phyloP scores from a whole-genome alignment of 2,888 invertebrate genomes.

The Oscheius sp. region DNA sequence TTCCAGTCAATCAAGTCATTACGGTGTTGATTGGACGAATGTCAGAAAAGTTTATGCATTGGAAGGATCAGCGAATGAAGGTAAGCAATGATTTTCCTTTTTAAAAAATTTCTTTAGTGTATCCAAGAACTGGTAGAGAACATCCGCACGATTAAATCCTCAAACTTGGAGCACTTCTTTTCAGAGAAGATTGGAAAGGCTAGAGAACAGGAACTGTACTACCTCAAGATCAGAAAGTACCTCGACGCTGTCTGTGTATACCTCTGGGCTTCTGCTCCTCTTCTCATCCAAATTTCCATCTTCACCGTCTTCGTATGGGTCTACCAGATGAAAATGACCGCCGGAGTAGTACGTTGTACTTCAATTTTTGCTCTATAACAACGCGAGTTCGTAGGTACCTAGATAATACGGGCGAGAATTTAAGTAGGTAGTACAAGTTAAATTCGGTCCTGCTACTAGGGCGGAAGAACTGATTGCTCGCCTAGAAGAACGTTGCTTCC shows the following conservation, averaged over 20 bases:
- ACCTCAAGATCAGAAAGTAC: conserved; percentile 83
- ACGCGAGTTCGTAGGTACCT: no score
- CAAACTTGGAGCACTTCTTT: conserved; percentile 93
- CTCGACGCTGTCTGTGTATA: conserved; percentile 94
- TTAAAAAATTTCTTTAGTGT: conserved; percentile 74
- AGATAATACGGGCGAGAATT: no score
- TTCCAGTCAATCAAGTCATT: conserved; percentile 90
- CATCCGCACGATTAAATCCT: conserved; percentile 89
- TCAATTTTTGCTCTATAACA: not conserved
- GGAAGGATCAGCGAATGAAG: conserved; percentile 90
- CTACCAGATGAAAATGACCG: conserved; percentile 83
- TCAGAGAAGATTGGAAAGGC: conserved; percentile 68
- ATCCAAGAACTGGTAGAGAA: conserved; percentile 89
- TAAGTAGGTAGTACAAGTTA: no score
- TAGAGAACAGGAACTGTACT: conserved; percentile 56
- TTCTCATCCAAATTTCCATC: conserved; percentile 77
- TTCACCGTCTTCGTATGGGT: conserved; percentile 71
- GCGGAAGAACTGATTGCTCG: no score
- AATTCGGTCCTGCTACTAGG: no score
- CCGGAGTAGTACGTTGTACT: conserved; percentile 73
- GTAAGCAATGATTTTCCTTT: conserved; percentile 57
- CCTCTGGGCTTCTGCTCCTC: conserved; percentile 97
- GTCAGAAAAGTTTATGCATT: conserved; percentile 88
- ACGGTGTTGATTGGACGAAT: conserved; percentile 88
- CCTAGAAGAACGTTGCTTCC: no score